Evolutionary conservation across 2,113 vertebrate species (phyloP).

Genomic region (Mustela nigripes): DNA sequence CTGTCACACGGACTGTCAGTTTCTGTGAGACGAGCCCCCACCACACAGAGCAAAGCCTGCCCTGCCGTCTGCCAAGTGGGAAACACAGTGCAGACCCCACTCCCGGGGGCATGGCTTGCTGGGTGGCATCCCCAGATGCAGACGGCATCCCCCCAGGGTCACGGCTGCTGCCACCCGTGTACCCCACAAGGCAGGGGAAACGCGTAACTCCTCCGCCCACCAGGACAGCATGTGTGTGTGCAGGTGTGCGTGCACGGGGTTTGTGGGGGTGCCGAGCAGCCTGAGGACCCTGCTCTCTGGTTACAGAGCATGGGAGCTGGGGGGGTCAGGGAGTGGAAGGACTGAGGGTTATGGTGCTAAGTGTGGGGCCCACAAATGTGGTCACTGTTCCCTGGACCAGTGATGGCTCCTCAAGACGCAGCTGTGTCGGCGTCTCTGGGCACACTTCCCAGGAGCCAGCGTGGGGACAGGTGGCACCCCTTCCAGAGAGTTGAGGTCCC

Average conservation of each 20-base stretch:
- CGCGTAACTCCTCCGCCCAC: fast-evolving
- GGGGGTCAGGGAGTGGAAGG: neutral
- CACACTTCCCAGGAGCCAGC: neutral
- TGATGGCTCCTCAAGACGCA: neutral
- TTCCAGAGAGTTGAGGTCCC: neutral
- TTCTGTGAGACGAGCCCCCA: neutral
- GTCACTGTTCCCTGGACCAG: neutral
- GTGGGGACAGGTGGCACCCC: neutral
- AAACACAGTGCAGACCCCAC: neutral
- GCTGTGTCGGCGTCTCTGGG: no score
- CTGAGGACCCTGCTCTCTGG: neutral
- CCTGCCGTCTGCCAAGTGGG: neutral
- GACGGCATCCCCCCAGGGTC: neutral
- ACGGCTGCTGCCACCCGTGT: neutral
- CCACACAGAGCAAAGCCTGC: neutral
- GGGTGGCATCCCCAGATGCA: neutral
- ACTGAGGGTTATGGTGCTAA: fast-evolving
- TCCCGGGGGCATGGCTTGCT: fast-evolving
- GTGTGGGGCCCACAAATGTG: fast-evolving
- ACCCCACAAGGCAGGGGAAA: neutral
- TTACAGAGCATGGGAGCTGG: fast-evolving
- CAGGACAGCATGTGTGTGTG: no score
- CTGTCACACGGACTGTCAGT: neutral
- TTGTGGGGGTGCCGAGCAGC: neutral
- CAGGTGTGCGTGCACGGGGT: neutral